Conservation (phyloP, 2,888 invertebrate genomes). For the Acheta domesticus region DNA sequence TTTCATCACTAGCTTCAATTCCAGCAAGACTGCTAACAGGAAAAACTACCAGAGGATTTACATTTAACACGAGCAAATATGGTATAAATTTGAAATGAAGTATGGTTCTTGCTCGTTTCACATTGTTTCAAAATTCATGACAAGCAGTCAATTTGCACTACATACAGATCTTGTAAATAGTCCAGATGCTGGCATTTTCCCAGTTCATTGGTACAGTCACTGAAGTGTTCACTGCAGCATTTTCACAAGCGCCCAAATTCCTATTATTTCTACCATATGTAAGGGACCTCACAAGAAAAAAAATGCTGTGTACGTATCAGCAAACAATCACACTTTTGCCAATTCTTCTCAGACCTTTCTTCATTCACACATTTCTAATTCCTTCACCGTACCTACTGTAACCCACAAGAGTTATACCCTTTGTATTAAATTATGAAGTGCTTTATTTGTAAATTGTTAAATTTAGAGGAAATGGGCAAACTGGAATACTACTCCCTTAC, state of each 20-base stretch:
- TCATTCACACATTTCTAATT: not conserved
- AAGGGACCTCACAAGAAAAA: too few species aligned
- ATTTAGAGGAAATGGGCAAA: not conserved
- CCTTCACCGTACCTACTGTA: not conserved
- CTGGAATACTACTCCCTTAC: not conserved
- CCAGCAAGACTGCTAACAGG: too few species aligned
- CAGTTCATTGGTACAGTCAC: too few species aligned
- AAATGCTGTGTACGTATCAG: not conserved
- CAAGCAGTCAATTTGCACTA: not conserved
- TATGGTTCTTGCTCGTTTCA: not conserved
- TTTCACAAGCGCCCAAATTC: too few species aligned
- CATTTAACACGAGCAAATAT: constrained; percentile 2
- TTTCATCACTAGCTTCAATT: too few species aligned
- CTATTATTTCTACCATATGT: too few species aligned
- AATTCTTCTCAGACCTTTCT: not conserved
- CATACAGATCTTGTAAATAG: too few species aligned
- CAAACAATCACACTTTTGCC: not conserved
- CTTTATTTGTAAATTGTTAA: not conserved
- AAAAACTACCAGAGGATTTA: not conserved
- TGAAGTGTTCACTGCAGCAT: too few species aligned
- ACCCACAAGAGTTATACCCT: not conserved
- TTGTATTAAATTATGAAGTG: not conserved
- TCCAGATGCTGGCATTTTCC: too few species aligned
- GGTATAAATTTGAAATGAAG: not conserved
- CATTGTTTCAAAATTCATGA: not conserved